phyloP scores from a whole-genome alignment of 2,797 vertebrate genomes.

The Pseudochirops corinnae region DNA sequence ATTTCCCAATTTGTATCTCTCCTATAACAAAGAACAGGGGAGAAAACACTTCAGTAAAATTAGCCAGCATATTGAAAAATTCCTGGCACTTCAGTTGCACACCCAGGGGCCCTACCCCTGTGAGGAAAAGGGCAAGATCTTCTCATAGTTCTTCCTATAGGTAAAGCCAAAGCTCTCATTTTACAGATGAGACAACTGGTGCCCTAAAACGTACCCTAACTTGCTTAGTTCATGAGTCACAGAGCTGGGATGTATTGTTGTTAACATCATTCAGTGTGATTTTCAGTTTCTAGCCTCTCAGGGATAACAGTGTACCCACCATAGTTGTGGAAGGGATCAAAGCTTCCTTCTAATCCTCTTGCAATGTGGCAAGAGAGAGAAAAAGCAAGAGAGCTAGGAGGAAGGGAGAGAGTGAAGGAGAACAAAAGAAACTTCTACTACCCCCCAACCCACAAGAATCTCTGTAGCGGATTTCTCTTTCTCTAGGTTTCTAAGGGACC shows the following conservation, averaged over 20 bases:
- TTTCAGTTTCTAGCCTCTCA: background rate
- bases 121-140: background rate
- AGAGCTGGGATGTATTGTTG: background rate
- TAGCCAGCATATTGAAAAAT: background rate
- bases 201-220: rapidly evolving
- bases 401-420: background rate
- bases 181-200: background rate
- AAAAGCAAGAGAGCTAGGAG: background rate
- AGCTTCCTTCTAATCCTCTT: background rate
- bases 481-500: background rate
- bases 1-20: background rate
- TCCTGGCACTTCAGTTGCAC: background rate
- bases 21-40: background rate
- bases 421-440: background rate
- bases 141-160: background rate
- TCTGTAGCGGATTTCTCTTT: background rate
- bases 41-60: background rate
- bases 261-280: background rate
- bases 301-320: background rate
- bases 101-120: background rate
- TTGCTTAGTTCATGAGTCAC: background rate
- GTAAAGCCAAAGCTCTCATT: background rate
- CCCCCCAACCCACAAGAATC: background rate
- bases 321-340: background rate
- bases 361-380: background rate